These are phyloP conservation scores for Bicyclus anynana DNA, from an alignment of 1,140 invertebrate genomes.

Conservation along the genomic window DNA sequence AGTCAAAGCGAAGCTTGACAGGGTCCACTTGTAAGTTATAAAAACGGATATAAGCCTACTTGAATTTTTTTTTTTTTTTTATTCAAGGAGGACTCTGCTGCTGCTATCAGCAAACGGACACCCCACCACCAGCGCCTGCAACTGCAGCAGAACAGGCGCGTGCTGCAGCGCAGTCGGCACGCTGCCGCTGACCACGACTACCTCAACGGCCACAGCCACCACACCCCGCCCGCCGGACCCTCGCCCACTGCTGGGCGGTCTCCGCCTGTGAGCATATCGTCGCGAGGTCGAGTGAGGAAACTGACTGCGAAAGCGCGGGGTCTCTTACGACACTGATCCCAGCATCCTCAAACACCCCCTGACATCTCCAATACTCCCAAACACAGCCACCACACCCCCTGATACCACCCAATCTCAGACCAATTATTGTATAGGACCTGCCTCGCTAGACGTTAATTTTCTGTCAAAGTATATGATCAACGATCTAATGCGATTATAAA, in stretches of 20 bases:
- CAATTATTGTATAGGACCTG: too few relatives aligned
- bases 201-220: constrained; percentile 40
- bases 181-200: constrained; percentile 39
- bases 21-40: too few relatives aligned
- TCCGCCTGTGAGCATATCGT: constrained; percentile 82
- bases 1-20: too few relatives aligned
- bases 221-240: constrained; percentile 20
- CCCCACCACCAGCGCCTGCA: constrained; percentile 44
- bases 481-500: too few relatives aligned
- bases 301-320: constrained; percentile 87
- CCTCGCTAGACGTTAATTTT: too few relatives aligned
- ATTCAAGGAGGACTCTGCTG: constrained; percentile 79
- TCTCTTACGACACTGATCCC: constrained; percentile 80
- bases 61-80: too few relatives aligned
- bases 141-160: constrained; percentile 31
- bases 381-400: too few relatives aligned
- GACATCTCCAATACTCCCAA: too few relatives aligned
- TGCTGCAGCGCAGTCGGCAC: constrained; percentile 26
- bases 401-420: too few relatives aligned
- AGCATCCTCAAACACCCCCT: too few relatives aligned
- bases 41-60: too few relatives aligned
- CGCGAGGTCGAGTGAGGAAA: constrained; percentile 89
- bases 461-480: too few relatives aligned
- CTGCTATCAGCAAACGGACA: constrained; percentile 67
- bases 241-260: constrained; percentile 44